Evolutionary conservation across 2,113 vertebrate species (phyloP), one percentile per base, ranked within the genome.

Genomic region (Microtus pennsylvanicus): DNA sequence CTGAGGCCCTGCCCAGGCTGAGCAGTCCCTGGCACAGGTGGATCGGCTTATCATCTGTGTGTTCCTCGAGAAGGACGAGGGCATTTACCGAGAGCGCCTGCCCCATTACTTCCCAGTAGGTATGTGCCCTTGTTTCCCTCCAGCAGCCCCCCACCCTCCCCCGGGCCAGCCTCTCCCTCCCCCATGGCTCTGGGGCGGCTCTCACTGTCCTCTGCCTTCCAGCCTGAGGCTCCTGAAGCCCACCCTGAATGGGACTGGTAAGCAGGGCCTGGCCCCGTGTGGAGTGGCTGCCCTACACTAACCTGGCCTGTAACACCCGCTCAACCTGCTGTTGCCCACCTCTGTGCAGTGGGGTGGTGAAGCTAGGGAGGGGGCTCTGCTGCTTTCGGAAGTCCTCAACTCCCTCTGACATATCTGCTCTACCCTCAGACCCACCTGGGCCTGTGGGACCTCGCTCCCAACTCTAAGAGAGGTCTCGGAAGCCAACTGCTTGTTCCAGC

Each of bases 31-130:
- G 65, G 2, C 5, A 2, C 95, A 98, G 98, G 98, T 98, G 74
- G 98, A 98, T 3, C 97, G 98, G 28, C 92, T 98, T 16, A 52
- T 98, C 87, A 81, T 98, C 97, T 98, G 98, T 1, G 98, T 98
- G 91, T 98, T 98, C 86, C 96, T 98, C 67, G 98, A 98, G 83
- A 97, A 98, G 86, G 98, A 98, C 0, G 98, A 98, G 30, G 47
- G 5, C 63, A 97, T 98, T 83, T 98, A 98, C 97, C 97, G 80
- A 33, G 91, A 95, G 11, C 97, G 92, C 78, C 91, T 98, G 28
- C 98, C 98, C 12, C 58, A 91, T 67, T 98, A 98, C 89, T 98
- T 98, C 94, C 98, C 98, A 0, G 80, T 85, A 2, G 98, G 98
- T 98, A 94, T 0, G 96, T 91, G 45, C 13, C 67, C 26, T 6